A percentile compares a stretch with the other conserved stretches of the same genome.
Conservation (phyloP, 2,797 vertebrate genomes). For the Sphenopsis melanotis region DNA sequence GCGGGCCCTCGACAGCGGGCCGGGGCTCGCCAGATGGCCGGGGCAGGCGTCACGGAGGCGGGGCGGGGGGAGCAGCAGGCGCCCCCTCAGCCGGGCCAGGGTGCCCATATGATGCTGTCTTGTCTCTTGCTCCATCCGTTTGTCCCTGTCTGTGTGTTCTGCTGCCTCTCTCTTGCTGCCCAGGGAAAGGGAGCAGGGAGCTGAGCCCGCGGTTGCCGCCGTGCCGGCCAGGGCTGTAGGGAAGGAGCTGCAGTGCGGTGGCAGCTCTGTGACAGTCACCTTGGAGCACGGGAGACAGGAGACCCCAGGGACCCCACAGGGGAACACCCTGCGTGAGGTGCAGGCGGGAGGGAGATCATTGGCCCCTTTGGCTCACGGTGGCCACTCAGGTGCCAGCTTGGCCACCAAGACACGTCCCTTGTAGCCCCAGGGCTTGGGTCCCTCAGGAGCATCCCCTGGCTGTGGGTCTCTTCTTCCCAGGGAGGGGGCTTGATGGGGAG, state of each 20-base stretch:
- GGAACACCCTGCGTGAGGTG: neutral
- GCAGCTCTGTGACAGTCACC: neutral
- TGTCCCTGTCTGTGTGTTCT: constrained; percentile 54
- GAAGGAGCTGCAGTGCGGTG: neutral
- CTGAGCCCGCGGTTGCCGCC: neutral
- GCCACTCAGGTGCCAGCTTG: neutral
- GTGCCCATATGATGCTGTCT: constrained; percentile 40
- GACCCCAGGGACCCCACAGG: neutral
- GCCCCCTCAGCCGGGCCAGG: constrained; percentile 5
- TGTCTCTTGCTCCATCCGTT: constrained; percentile 51
- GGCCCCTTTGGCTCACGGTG: neutral
- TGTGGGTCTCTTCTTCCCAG: neutral
- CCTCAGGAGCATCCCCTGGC: neutral
- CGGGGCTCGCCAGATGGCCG: constrained; percentile 31
- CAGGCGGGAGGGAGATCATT: neutral
- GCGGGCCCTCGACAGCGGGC: constrained; percentile 40
- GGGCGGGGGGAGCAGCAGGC: neutral
- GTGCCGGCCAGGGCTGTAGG: neutral
- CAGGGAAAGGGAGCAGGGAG: constrained; percentile 13
- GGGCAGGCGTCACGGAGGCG: constrained; percentile 3
- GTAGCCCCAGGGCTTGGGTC: neutral
- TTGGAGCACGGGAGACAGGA: neutral
- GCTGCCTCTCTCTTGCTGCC: constrained; percentile 21
- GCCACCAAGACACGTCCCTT: neutral
- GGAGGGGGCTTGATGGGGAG: neutral